A percentile compares a stretch with the other conserved stretches of the same genome.
Conservation (phyloP, 2,888 invertebrate genomes). For the Cephus spinipes region DNA sequence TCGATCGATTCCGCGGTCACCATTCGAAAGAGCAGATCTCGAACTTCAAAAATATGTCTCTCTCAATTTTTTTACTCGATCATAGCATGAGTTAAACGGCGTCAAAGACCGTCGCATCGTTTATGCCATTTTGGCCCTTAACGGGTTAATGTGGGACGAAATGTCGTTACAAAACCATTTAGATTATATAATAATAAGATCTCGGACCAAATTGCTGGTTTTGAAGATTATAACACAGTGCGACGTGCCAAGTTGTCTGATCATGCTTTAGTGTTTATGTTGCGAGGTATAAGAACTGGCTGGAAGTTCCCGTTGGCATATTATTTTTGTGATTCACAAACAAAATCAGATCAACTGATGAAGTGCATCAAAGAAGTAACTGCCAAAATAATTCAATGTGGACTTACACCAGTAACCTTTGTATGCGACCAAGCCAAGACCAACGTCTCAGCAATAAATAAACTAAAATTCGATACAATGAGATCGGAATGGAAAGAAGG, state of each 20-base stretch:
- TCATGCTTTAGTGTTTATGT: constrained; percentile 30
- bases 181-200: constrained; percentile 10
- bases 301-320: constrained; percentile 27
- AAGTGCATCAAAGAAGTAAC: constrained; percentile 21
- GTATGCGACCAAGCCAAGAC: constrained; percentile 18
- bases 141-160: constrained; percentile 23
- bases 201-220: constrained; percentile 23
- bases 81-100: too few relatives aligned
- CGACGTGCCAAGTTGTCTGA: constrained; percentile 20
- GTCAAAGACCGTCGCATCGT: too few relatives aligned
- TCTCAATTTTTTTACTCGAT: too few relatives aligned
- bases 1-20: too few relatives aligned
- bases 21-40: too few relatives aligned
- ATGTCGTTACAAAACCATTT: constrained; percentile 20
- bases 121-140: too few relatives aligned
- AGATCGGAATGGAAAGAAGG: too few relatives aligned
- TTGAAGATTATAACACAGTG: constrained; percentile 27
- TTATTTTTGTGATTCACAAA: constrained; percentile 23
- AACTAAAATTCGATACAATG: constrained; percentile 5
- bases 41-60: too few relatives aligned
- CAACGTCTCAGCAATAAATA: constrained; percentile 16
- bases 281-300: constrained; percentile 16
- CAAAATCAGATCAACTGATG: constrained; percentile 20
- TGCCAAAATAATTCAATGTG: constrained; percentile 11
- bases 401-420: constrained; percentile 18